Conservation (phyloP, 2,113 vertebrate species). For the Hystrix cristata region DNA sequence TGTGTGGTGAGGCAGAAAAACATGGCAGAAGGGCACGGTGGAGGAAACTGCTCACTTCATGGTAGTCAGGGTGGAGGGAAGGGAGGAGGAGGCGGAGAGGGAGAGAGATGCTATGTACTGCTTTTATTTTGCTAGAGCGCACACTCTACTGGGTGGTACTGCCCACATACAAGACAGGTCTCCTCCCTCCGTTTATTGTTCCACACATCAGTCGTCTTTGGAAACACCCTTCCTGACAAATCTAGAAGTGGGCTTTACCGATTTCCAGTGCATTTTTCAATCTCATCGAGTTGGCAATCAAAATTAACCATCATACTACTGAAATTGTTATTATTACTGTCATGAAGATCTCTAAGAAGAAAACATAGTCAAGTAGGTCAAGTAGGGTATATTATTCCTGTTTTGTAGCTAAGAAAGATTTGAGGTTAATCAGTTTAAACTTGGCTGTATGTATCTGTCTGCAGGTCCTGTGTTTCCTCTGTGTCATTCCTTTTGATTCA, state of each 20-base stretch:
- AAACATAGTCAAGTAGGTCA: background rate
- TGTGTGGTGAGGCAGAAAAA: background rate
- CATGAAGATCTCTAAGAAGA: background rate
- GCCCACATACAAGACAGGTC: background rate
- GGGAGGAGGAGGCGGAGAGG: background rate
- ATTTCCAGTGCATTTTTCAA: background rate
- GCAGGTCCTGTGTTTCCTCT: background rate
- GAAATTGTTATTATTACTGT: background rate
- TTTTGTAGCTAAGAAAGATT: background rate
- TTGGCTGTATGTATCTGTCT: conserved; percentile 1
- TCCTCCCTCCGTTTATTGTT: background rate
- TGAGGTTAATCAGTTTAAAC: background rate
- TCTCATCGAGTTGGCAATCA: background rate
- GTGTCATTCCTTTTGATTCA: background rate
- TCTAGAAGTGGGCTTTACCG: background rate
- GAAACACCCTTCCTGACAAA: background rate
- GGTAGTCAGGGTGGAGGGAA: background rate
- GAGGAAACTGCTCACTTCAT: background rate
- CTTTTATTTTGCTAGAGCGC: background rate
- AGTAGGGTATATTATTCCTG: background rate
- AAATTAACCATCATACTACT: background rate
- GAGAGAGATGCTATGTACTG: background rate
- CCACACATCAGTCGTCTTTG: background rate
- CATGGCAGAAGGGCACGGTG: background rate
- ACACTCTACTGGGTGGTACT: background rate